phyloP scores from a whole-genome alignment of 2,113 vertebrate species.

The Lethenteron reissneri region DNA sequence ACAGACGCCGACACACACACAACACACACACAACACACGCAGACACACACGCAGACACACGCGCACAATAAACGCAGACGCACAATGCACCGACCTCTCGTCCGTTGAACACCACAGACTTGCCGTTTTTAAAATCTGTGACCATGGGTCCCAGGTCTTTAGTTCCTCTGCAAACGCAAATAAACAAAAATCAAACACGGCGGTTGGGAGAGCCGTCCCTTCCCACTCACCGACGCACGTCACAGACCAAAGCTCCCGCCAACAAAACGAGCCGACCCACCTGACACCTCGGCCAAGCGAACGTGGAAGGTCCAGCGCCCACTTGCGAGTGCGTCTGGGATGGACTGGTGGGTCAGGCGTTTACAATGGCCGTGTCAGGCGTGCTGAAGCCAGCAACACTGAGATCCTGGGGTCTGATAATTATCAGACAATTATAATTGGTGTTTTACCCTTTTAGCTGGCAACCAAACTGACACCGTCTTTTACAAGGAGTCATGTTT shows the following conservation, averaged over 20 bases:
- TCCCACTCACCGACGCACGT: no score
- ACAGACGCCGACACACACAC: not conserved
- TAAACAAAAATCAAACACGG: not conserved
- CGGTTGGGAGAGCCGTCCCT: not conserved
- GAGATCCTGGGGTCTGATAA: no score
- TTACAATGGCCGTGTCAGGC: no score
- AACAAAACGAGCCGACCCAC: not conserved
- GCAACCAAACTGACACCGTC: no score
- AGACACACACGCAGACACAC: not conserved
- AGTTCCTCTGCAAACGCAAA: conserved; percentile 36
- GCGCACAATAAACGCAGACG: not conserved
- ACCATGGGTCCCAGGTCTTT: conserved; percentile 63
- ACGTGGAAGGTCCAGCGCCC: not conserved
- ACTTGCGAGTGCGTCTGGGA: no score
- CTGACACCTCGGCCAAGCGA: not conserved
- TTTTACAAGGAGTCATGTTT: no score
- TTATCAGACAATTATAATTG: no score
- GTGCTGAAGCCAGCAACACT: no score
- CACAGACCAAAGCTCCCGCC: not conserved
- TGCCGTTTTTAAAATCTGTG: conserved; percentile 40
- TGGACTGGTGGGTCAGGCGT: no score
- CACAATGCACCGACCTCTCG: conserved; percentile 36
- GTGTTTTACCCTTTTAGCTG: no score
- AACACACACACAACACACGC: not conserved
- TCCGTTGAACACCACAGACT: conserved; percentile 38